Evolutionary conservation across 2,888 invertebrate genomes (phyloP), one percentile per base, ranked within the genome.

Genomic region (Laothoe populi): DNA sequence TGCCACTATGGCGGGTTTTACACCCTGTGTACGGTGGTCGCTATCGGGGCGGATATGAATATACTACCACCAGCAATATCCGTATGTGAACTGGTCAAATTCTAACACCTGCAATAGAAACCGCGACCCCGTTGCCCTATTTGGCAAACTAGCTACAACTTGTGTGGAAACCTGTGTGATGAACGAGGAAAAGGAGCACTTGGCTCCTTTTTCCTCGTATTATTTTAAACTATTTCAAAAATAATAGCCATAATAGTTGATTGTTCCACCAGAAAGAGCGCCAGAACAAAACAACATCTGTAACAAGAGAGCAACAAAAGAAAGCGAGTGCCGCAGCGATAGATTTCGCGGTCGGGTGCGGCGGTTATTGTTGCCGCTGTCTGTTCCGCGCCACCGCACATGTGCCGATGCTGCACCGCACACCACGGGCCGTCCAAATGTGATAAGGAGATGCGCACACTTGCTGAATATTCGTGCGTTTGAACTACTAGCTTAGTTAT

Each of bases 381-480:
- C 72, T 72, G 72, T 74, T 72, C 74, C 70, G 64, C 70, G 63
- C 61, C 64, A 16, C 42, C 48, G 57, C 31, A 23, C 8, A 7
- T 42, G n/a, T 42, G n/a, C n/a, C 42, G 58, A 49, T 49, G 49
- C 35, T 35, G 53, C 53, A 8, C 53, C 31, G 53, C 53, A 19
- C 16, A 4, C 16, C 11, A 3, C 49, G 49, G n/a, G 24, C 48
- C 26, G n/a, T 21, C 53, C 8, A 31, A 31, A 53, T 19, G 19
- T 24, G n/a, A 24, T 48, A 24, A n/a, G 24, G 19, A 31, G 19
- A 11, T 8, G 16, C 19, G 11, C 4, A 26, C 31, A 31, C 31
- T 31, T 7, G 13, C 10, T 8, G 16, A 10, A 7, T 16, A 49
- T n/a, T 49, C 31, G 16, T 10, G 16, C 44, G 44, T n/a, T 19